phyloP scores from a whole-genome alignment of 1,140 invertebrate species.

The Mycetomoellerius zeteki region DNA sequence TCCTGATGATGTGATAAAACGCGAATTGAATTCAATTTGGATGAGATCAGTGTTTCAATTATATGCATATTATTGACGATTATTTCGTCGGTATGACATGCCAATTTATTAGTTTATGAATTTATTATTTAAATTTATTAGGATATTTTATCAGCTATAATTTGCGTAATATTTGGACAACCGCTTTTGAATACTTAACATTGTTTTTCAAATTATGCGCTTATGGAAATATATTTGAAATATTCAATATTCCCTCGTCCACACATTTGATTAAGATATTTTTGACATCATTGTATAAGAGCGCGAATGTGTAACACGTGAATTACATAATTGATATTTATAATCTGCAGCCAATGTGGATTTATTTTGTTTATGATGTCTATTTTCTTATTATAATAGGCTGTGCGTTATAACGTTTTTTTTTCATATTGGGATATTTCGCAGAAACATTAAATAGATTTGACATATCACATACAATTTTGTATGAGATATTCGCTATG shows the following conservation, averaged over 20 bases:
- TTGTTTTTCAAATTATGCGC: not conserved
- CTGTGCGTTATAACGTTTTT: not conserved
- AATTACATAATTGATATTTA: constrained; percentile 20
- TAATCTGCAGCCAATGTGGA: not conserved
- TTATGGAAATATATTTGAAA: constrained; percentile 8
- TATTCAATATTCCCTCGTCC: not conserved
- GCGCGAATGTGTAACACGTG: not conserved
- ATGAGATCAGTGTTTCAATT: constrained; percentile 28
- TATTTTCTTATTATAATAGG: constrained; percentile 3
- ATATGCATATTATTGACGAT: constrained; percentile 20
- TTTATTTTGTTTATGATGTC: not conserved
- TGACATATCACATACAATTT: constrained; percentile 21
- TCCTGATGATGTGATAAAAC: constrained; percentile 17
- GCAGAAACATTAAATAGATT: constrained; percentile 9
- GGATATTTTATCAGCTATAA: constrained; percentile 33
- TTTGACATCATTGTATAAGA: constrained; percentile 6
- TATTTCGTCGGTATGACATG: constrained; percentile 9
- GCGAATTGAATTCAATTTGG: constrained; percentile 8
- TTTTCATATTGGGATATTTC: not conserved
- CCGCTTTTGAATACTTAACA: constrained; percentile 16
- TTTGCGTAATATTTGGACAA: constrained; percentile 29
- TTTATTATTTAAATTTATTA: constrained; percentile 37
- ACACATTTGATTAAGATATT: constrained; percentile 23
- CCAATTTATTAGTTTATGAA: constrained; percentile 43
- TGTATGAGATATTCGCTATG: not conserved